phyloP scores from a whole-genome alignment of 2,888 invertebrate genomes.

The Xestoiulus laeticollis region DNA sequence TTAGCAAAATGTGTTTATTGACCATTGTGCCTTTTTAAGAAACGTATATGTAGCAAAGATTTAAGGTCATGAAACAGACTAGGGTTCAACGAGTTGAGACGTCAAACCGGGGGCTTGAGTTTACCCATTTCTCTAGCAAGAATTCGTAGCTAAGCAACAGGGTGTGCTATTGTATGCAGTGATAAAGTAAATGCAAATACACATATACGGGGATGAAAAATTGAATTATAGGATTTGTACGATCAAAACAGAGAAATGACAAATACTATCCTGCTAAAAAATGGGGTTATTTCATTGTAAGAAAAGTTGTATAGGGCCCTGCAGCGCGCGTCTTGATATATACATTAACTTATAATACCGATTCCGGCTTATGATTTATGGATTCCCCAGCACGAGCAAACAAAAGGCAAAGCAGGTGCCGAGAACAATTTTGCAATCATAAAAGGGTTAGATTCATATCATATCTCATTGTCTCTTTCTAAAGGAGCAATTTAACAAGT shows the following conservation, averaged over 20 bases:
- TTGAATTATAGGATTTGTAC: conserved; percentile 35
- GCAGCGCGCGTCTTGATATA: neutral
- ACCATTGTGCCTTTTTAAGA: neutral
- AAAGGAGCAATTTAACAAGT: neutral
- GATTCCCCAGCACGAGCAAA: conserved; percentile 5
- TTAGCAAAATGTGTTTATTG: neutral
- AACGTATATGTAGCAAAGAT: neutral
- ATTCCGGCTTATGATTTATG: conserved; percentile 34
- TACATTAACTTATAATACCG: conserved; percentile 41
- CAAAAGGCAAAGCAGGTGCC: conserved; percentile 16
- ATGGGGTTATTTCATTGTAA: neutral
- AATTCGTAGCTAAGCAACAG: conserved; percentile 14
- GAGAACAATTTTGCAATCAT: conserved; percentile 34
- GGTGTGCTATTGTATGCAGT: neutral
- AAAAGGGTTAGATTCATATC: conserved; percentile 16
- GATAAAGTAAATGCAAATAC: neutral
- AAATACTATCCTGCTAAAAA: conserved; percentile 9
- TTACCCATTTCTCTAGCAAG: neutral
- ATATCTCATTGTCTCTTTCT: neutral
- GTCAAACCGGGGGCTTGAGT: neutral
- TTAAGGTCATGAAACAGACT: neutral
- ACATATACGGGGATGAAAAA: neutral
- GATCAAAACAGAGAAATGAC: neutral
- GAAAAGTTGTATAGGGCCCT: neutral
- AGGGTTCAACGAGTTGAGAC: neutral